Percentiles rank a stretch among this genome's conserved stretches.
Evolutionary conservation across 2,888 invertebrate genomes (phyloP).

Genomic region (Nemurella pictetii): DNA sequence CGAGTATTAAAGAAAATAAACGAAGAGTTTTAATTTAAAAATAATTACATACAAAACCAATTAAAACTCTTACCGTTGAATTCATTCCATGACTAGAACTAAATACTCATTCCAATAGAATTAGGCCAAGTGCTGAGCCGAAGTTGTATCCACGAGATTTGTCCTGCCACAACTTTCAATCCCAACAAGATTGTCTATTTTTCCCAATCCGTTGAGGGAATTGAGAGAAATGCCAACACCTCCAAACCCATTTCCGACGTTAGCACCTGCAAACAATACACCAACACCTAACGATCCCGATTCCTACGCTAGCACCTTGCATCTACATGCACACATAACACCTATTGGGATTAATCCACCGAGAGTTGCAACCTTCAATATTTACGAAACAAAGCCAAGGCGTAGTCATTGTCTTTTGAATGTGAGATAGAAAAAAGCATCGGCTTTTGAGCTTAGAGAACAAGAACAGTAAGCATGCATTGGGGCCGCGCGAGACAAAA

Average conservation of each 20-base stretch:
- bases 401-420: conserved; percentile 12
- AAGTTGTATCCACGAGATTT: too few species aligned
- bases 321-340: neutral
- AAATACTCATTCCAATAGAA: neutral
- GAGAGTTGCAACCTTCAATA: conserved; percentile 10
- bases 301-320: neutral
- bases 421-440: neutral
- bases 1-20: too few species aligned
- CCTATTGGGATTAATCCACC: neutral
- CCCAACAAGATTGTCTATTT: too few species aligned
- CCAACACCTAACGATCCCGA: too few species aligned
- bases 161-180: too few species aligned
- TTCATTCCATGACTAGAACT: neutral
- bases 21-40: too few species aligned
- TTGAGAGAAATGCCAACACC: too few species aligned
- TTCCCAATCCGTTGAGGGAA: too few species aligned
- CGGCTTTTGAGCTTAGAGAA: neutral
- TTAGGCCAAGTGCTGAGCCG: neutral
- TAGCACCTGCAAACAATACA: too few species aligned
- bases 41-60: too few species aligned
- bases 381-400: conserved; percentile 9
- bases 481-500: neutral
- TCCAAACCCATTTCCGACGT: too few species aligned
- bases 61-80: too few species aligned
- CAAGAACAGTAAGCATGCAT: neutral